A percentile compares a stretch with the other conserved stretches of the same genome.
These are phyloP conservation scores for Hirtodrosophila confusa DNA, from an alignment of 2,888 invertebrate genomes.

Conservation along the genomic window DNA sequence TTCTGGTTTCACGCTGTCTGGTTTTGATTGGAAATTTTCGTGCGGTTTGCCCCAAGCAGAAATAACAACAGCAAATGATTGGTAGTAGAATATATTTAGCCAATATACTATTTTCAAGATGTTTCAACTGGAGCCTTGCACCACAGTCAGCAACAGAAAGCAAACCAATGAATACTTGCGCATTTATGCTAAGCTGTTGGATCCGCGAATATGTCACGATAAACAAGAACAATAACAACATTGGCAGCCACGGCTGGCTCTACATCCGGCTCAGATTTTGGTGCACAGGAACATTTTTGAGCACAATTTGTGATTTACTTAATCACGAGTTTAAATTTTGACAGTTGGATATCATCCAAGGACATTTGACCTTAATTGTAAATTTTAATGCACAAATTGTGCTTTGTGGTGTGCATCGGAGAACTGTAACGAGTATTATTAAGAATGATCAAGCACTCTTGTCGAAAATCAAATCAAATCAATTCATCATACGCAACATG, in stretches of 20 bases:
- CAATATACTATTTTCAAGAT: constrained; percentile 23
- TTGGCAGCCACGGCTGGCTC: constrained; percentile 45
- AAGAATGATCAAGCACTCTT: too few relatives aligned
- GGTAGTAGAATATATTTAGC: constrained; percentile 8
- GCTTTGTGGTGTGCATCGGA: too few relatives aligned
- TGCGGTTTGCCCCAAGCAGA: constrained; percentile 45
- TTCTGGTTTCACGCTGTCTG: constrained; percentile 75
- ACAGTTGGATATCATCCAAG: too few relatives aligned
- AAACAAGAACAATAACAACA: constrained; percentile 54
- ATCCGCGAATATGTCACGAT: constrained; percentile 60
- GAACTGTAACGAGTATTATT: too few relatives aligned
- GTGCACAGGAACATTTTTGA: too few relatives aligned
- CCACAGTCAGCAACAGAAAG: constrained; percentile 53
- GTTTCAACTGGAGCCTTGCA: constrained; percentile 18
- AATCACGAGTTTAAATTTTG: too few relatives aligned
- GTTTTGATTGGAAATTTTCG: constrained; percentile 78
- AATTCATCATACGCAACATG: too few relatives aligned
- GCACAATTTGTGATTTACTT: too few relatives aligned
- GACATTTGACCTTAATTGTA: too few relatives aligned
- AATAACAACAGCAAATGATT: constrained; percentile 19
- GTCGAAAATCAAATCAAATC: too few relatives aligned
- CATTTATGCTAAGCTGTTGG: constrained; percentile 36
- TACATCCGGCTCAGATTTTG: constrained; percentile 55
- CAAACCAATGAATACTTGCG: constrained; percentile 65
- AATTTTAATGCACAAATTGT: too few relatives aligned